Conservation (phyloP, 2,888 invertebrate species). For the Omphaloscelis lunosa region DNA sequence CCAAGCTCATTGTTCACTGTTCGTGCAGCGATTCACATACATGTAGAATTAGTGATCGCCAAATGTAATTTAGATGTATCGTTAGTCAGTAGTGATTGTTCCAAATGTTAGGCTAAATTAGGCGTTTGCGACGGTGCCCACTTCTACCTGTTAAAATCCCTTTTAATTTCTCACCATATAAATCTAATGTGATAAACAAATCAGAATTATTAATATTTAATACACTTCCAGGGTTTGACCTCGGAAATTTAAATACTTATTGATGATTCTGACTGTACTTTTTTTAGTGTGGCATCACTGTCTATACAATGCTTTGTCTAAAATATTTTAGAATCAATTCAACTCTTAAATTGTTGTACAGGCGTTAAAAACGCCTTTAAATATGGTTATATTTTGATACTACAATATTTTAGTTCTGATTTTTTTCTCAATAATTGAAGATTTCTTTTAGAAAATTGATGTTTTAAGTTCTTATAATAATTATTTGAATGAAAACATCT, state of each 20-base stretch:
- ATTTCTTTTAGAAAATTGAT: background rate
- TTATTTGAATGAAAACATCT: background rate
- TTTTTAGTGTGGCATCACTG: conserved; percentile 44
- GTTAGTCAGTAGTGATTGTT: conserved; percentile 90
- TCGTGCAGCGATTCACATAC: conserved; percentile 82
- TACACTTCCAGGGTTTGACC: conserved; percentile 34
- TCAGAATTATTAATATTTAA: conserved; percentile 9
- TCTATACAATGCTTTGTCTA: conserved; percentile 20
- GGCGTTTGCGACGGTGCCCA: conserved; percentile 80
- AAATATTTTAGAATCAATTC: conserved; percentile 51
- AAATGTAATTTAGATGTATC: conserved; percentile 90
- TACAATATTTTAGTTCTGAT: conserved; percentile 31
- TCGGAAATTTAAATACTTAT: conserved; percentile 37
- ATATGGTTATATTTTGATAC: conserved; percentile 35
- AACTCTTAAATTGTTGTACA: conserved; percentile 28
- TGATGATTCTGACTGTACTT: conserved; percentile 42
- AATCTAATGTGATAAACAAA: conserved; percentile 6
- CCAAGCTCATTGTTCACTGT: conserved; percentile 70
- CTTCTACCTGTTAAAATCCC: conserved; percentile 71
- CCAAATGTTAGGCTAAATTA: conserved; percentile 90
- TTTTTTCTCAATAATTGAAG: background rate
- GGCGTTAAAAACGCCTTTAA: conserved; percentile 39
- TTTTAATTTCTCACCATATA: conserved; percentile 25
- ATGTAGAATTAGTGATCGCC: conserved; percentile 89
- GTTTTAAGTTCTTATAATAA: background rate